Evolutionary conservation across 2,797 vertebrate species (phyloP), one percentile per base, ranked within the genome.

Genomic region (Chelon labrosus): DNA sequence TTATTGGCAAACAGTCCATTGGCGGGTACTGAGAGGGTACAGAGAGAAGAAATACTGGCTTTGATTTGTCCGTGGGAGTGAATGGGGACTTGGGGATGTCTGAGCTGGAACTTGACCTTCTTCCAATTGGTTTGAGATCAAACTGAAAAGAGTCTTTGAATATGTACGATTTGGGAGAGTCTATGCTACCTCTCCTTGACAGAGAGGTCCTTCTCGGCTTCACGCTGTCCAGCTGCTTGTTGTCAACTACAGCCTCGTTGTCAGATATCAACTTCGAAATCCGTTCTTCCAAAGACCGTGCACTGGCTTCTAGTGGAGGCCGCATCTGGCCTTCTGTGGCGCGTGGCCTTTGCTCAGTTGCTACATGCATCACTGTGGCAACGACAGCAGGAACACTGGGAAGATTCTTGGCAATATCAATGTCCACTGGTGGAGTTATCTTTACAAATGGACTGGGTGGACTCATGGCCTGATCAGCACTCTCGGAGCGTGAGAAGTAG

Each of bases 71-170:
- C 47, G 97, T 98, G 6, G 98, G 98, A 11, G 98, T 99, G 78
- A 98, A 99, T 37, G 98, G 98, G 59, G 98, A 99, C 93, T 99
- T 99, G 79, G 98, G 97, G 94, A 99, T 98, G 82, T 99, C 98
- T 10, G 98, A 99, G 80, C 97, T 99, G 38, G 98, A 99, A 88
- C 97, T 99, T 57, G 97, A 98, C 86, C 97, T 95, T 90, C 97
- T 96, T 75, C 96, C 97, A 77, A 97, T 95, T 38, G 98, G 98
- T 88, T 99, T 99, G 57, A 99, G 94, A 86, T 99, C 98, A 93
- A 99, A 99, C 85, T 99, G 98, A 92, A 99, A 99, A 74, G 98
- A 99, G 88, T 99, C 98, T 92, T 99, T 99, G 90, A 99, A 99
- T 91, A 99, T 99, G 67, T 99, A 99, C 1, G 98, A 99, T 87